phyloP scores from a whole-genome alignment of 2,113 vertebrate species.

The Hirundichthys speculiger region DNA sequence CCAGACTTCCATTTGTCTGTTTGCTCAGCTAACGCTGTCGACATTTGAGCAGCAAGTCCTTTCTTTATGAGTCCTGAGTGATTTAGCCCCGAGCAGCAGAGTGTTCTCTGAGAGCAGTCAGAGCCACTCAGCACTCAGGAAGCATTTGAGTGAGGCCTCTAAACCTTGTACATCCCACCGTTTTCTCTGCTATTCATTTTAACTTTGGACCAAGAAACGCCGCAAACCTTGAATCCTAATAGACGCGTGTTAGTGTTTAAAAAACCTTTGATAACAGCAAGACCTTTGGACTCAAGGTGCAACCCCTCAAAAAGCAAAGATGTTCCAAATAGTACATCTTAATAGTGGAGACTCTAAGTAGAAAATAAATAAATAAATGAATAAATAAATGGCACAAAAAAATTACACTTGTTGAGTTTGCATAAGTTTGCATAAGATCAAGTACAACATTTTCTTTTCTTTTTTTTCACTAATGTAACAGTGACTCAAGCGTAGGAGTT shows the following conservation, averaged over 20 bases:
- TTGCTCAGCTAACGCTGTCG: constrained; percentile 55
- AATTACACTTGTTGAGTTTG: no score
- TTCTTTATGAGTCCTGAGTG: constrained; percentile 68
- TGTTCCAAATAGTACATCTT: accelerated
- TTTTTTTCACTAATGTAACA: no score
- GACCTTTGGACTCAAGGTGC: neutral
- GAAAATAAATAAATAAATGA: no score
- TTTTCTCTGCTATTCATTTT: constrained; percentile 29
- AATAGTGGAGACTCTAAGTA: neutral
- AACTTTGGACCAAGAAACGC: constrained; percentile 5
- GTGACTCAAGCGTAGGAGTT: no score
- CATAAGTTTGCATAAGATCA: no score
- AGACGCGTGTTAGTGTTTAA: neutral
- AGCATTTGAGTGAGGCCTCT: constrained; percentile 53
- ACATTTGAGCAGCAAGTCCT: constrained; percentile 48
- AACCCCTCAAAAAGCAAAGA: neutral
- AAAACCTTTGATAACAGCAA: neutral
- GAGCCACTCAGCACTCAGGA: constrained; percentile 63
- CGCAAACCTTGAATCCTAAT: constrained; percentile 20
- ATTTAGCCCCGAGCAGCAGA: constrained; percentile 71
- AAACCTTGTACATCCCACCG: constrained; percentile 46
- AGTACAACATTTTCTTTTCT: no score
- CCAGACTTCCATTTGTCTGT: constrained; percentile 55
- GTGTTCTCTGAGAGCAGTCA: constrained; percentile 65
- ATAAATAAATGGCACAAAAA: no score